A percentile compares a stretch with the other conserved stretches of the same genome.
Conservation (phyloP, 2,113 vertebrate genomes). For the Spilogale gracilis region DNA sequence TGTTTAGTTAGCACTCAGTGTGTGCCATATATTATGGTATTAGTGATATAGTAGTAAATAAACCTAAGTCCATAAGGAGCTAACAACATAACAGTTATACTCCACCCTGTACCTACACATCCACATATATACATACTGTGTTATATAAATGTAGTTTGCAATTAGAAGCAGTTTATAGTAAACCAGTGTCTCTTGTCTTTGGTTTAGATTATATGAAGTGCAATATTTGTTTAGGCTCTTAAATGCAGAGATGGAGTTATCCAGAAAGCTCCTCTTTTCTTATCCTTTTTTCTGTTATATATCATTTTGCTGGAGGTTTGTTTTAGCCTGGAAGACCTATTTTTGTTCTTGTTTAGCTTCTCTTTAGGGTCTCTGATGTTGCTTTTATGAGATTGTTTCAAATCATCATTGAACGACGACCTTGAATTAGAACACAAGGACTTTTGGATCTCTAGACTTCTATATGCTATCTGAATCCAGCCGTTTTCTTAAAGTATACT, state of each 20-base stretch:
- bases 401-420: background rate
- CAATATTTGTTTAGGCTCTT: constrained; percentile 25
- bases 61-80: background rate
- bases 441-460: constrained; percentile 21
- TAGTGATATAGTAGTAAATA: background rate
- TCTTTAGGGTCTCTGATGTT: background rate
- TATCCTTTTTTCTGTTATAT: background rate
- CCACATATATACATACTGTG: background rate
- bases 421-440: background rate
- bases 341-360: constrained; percentile 41
- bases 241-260: background rate
- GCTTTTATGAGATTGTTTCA: constrained; percentile 5
- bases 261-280: background rate
- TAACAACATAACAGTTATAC: background rate
- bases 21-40: background rate
- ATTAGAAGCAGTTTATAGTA: background rate
- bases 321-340: background rate
- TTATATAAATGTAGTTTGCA: background rate
- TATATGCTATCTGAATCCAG: background rate
- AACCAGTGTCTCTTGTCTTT: constrained; percentile 13
- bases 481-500: constrained; percentile 9
- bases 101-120: background rate
- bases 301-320: background rate
- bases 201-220: constrained; percentile 26
- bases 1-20: background rate